These are phyloP conservation scores for Triplophysa rosa DNA, from an alignment of 2,113 vertebrate species.

Conservation along the genomic window DNA sequence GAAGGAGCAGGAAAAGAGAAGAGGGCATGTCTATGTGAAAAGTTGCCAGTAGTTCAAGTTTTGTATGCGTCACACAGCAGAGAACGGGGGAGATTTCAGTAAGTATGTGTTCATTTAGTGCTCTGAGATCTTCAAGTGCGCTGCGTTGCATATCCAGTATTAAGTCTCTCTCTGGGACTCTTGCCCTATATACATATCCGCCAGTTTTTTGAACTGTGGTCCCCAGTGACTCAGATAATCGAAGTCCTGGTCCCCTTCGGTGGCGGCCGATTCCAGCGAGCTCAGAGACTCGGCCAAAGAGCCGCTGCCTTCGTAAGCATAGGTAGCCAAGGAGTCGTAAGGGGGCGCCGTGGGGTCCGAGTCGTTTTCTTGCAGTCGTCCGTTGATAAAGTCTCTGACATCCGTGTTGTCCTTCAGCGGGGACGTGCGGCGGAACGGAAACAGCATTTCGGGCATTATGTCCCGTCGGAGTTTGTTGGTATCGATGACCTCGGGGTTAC, in stretches of 20 bases:
- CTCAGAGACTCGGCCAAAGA: conserved; percentile 94
- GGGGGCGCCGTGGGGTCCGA: conserved; percentile 90
- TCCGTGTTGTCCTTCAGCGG: conserved; percentile 90
- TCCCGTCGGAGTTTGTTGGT: conserved; percentile 92
- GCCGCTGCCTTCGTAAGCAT: conserved; percentile 93
- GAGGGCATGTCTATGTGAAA: conserved; percentile 40
- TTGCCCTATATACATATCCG: conserved; percentile 95
- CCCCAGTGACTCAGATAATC: conserved; percentile 97
- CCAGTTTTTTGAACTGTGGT: conserved; percentile 92
- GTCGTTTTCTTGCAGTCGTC: conserved; percentile 92
- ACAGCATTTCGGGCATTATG: conserved; percentile 90
- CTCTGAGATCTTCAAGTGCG: conserved; percentile 36
- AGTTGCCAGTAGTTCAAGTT: conserved; percentile 51
- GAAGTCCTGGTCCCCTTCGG: conserved; percentile 94
- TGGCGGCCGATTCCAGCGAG: conserved; percentile 88
- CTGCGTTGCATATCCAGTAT: conserved; percentile 51
- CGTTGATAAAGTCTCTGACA: conserved; percentile 93
- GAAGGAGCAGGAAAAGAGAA: background rate
- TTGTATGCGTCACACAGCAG: conserved; percentile 44
- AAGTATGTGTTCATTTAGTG: conserved; percentile 6
- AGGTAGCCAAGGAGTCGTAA: conserved; percentile 96
- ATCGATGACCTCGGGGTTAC: conserved; percentile 92
- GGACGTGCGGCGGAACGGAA: conserved; percentile 88
- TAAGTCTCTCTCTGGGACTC: conserved; percentile 90
- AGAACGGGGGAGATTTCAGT: conserved; percentile 23